Conservation (phyloP, 2,797 vertebrate genomes). For the Mormyrops boulengeri region DNA sequence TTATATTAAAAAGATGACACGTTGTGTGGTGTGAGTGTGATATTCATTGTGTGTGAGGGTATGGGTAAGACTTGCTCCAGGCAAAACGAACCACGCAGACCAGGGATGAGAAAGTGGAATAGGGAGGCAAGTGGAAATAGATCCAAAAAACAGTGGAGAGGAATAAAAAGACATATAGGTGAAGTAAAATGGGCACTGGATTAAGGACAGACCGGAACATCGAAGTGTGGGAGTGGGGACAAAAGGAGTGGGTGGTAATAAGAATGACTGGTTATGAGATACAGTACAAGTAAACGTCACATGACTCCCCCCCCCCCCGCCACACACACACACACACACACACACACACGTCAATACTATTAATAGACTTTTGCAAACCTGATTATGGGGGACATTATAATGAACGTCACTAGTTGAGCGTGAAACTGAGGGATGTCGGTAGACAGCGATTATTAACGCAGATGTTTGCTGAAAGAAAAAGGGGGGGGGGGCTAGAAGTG, state of each 20-base stretch:
- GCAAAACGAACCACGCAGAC: neutral
- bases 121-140: neutral
- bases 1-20: conserved; percentile 1
- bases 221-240: neutral
- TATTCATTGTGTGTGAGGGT: neutral
- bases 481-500: neutral
- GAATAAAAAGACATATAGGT: neutral
- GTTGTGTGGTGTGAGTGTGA: neutral
- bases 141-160: neutral
- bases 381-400: neutral
- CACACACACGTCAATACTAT: neutral
- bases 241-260: neutral
- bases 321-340: neutral
- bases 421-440: neutral
- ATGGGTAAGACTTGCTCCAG: neutral
- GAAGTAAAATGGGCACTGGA: neutral
- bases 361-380: neutral
- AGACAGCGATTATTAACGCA: neutral
- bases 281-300: neutral
- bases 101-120: neutral
- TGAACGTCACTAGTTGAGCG: neutral
- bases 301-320: neutral
- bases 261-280: neutral
- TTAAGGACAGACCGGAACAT: neutral
- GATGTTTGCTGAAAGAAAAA: neutral